Percentiles rank a stretch among this genome's conserved stretches.
Evolutionary conservation across 1,140 invertebrate genomes (phyloP).

Genomic region (Ptiloglossa arizonensis): DNA sequence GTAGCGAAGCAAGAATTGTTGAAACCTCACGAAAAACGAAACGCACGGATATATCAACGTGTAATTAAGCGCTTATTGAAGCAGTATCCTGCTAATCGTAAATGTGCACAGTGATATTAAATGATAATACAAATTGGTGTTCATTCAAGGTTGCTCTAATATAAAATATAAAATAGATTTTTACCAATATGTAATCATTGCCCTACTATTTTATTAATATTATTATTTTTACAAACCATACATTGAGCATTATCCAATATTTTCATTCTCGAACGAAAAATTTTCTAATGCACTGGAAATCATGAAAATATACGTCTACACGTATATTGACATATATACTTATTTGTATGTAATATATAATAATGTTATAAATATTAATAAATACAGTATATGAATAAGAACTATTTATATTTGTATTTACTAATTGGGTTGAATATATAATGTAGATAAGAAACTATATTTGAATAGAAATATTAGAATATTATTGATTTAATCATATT

Average conservation of each 20-base stretch:
- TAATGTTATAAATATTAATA: background rate
- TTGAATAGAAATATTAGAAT: background rate
- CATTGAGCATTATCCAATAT: background rate
- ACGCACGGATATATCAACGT: constrained; percentile 85
- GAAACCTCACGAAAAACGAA: constrained; percentile 83
- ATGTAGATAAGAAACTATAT: background rate
- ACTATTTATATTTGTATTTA: background rate
- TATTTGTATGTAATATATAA: background rate
- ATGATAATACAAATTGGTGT: background rate
- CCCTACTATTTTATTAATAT: background rate
- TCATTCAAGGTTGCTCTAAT: background rate
- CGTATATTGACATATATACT: background rate
- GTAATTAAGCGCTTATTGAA: constrained; percentile 83
- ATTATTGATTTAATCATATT: background rate
- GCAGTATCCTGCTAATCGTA: constrained; percentile 82
- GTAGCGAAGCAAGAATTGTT: constrained; percentile 66
- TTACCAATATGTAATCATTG: background rate
- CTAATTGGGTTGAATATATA: background rate
- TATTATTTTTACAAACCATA: background rate
- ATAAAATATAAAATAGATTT: background rate
- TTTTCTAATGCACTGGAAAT: background rate
- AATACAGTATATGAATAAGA: background rate
- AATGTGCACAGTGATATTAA: constrained; percentile 44
- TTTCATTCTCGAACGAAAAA: background rate
- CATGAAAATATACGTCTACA: background rate